Conservation (phyloP, 2,113 vertebrate genomes). For the Bambusicola thoracicus region DNA sequence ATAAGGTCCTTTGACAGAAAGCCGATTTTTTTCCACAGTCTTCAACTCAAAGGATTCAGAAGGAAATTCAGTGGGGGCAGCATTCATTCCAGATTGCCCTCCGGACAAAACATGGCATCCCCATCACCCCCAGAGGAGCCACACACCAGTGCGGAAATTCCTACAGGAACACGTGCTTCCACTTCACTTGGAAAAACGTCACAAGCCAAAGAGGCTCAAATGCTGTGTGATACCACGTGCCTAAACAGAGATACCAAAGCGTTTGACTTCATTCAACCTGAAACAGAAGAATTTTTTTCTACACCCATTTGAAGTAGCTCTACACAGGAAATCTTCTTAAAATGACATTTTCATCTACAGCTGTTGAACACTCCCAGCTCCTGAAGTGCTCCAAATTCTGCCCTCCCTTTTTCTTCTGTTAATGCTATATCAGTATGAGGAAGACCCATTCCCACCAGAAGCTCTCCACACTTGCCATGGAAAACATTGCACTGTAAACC, state of each 20-base stretch:
- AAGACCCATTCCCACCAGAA: neutral
- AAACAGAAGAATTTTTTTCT: constrained; percentile 13
- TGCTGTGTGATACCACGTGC: constrained; percentile 9
- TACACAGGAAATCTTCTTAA: constrained; percentile 10
- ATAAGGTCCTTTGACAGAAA: constrained; percentile 19
- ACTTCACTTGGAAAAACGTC: constrained; percentile 18
- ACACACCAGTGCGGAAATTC: neutral
- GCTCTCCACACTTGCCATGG: accelerated
- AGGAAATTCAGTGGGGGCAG: constrained; percentile 12
- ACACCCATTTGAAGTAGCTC: neutral
- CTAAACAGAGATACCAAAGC: constrained; percentile 17
- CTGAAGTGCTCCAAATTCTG: neutral
- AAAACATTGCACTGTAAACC: neutral
- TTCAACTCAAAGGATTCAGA: neutral
- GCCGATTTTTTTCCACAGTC: constrained; percentile 38
- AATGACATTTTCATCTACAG: neutral
- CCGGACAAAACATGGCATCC: constrained; percentile 20
- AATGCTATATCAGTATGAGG: neutral
- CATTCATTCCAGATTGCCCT: constrained; percentile 49
- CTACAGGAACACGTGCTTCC: constrained; percentile 24
- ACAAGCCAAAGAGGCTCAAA: constrained; percentile 38
- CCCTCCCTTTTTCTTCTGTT: neutral
- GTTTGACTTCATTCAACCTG: constrained; percentile 41
- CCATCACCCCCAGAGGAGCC: constrained; percentile 47
- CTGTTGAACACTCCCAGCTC: neutral